Evolutionary conservation across 2,113 vertebrate genomes (phyloP), one percentile per base, ranked within the genome.

Genomic region (Panthera leo): DNA sequence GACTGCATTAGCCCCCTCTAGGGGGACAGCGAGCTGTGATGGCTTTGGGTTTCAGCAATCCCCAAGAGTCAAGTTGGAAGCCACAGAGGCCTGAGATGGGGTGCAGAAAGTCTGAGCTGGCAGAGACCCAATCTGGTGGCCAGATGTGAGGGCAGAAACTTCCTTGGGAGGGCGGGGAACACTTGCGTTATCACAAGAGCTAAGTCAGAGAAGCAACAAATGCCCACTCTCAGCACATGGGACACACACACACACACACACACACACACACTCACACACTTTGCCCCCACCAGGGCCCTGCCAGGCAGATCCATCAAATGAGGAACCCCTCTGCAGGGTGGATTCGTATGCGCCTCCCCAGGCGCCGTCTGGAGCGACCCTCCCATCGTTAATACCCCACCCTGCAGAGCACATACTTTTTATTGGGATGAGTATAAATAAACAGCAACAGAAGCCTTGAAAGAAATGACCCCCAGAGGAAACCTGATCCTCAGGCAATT

Each of bases 391-490:
- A 92, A 90, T 53, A 29, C 29, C n/a, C 75, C n/a, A 1, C 0
- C 45, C 92, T 86, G 94, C 94, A 89, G 90, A 92, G 87, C 84
- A 92, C 95, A 42, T 5, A 71, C 39, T 61, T 95, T 92, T 88
- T 85, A 94, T 75, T 70, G 92, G 95, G 92, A 78, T 73, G 82
- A 91, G 27, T 89, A 94, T 94, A 97, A 97, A 97, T 96, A 97
- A 97, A 98, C 96, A 96, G 85, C 97, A 94, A 97, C 88, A 94
- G 92, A 90, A 84, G 83, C 85, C 85, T 70, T 55, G 76, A 84
- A 95, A 91, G 85, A 95, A 94, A 91, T 39, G 97, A 96, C 92
- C 95, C 97, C 97, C 80, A 39, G 96, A 98, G 97, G 97, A 98
- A 98, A 98, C 97, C 82, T 0, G 73, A 98, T 97, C 97, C 89